These are phyloP conservation scores for Crotalus tigris DNA, from an alignment of 2,113 vertebrate genomes.

Conservation along the genomic window DNA sequence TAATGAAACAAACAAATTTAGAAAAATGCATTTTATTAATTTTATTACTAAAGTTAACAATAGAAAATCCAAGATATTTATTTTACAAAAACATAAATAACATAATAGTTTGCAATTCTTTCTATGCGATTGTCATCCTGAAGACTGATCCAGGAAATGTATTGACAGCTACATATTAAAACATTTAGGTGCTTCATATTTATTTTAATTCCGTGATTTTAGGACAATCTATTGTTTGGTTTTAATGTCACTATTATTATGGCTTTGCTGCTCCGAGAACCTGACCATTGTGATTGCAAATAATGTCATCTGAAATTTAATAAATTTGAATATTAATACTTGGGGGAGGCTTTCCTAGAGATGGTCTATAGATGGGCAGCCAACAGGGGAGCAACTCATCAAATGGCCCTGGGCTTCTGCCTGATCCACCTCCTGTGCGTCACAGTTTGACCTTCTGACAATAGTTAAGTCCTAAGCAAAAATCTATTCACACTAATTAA, in stretches of 20 bases:
- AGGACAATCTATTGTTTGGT: neutral
- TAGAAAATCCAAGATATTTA: neutral
- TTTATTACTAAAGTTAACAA: neutral
- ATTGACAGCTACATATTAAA: neutral
- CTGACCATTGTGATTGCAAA: neutral
- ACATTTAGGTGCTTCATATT: neutral
- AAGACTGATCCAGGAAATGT: neutral
- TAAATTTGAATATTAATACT: neutral
- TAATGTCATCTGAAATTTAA: neutral
- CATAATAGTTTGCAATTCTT: neutral
- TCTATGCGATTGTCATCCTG: neutral
- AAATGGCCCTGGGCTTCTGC: neutral
- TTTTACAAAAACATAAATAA: neutral
- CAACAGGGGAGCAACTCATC: neutral
- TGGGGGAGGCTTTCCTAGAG: neutral
- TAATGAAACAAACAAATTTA: neutral
- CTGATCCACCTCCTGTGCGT: neutral
- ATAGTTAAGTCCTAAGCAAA: neutral
- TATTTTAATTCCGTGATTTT: neutral
- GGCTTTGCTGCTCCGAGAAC: neutral
- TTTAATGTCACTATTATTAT: neutral
- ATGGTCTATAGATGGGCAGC: neutral
- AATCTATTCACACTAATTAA: neutral
- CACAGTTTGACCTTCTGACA: neutral
- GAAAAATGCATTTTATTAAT: neutral